phyloP scores from a whole-genome alignment of 2,888 invertebrate genomes.

The Drosophila ezoana region DNA sequence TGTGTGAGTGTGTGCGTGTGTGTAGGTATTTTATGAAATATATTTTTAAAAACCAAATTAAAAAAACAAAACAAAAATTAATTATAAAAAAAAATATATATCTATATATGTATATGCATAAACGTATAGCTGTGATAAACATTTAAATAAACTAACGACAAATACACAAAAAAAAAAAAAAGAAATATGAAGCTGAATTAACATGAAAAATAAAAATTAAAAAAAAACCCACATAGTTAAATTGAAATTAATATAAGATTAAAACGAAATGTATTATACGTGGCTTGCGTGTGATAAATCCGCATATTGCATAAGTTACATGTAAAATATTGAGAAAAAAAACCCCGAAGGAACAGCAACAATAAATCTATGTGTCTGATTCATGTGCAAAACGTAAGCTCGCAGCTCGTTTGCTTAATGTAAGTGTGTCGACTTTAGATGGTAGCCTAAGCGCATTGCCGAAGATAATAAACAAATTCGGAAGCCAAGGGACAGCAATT shows the following conservation, averaged over 20 bases:
- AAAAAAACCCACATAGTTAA: slow-evolving; percentile 44
- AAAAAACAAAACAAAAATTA: slow-evolving; percentile 10
- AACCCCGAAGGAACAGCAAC: slow-evolving; percentile 60
- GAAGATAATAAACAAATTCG: slow-evolving; percentile 71
- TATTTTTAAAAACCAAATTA: slow-evolving; percentile 30
- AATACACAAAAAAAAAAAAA: slow-evolving; percentile 60
- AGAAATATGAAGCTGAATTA: slow-evolving; percentile 63
- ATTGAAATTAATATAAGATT: slow-evolving; percentile 35
- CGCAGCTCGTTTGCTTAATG: slow-evolving; percentile 1
- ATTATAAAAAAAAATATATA: slow-evolving; percentile 44
- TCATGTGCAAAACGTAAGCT: slow-evolving; percentile 65
- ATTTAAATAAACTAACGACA: slow-evolving; percentile 68
- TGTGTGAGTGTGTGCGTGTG: slow-evolving; percentile 18
- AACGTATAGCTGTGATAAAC: slow-evolving; percentile 79
- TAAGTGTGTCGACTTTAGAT: slow-evolving; percentile 11
- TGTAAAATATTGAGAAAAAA: slow-evolving; percentile 40
- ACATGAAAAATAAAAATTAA: slow-evolving; percentile 14
- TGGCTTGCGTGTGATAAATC: slow-evolving; percentile 54
- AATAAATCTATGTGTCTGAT: slow-evolving; percentile 77
- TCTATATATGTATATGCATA: slow-evolving; percentile 59
- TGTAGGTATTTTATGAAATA: slow-evolving; percentile 35
- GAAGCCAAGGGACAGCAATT: slow-evolving; percentile 65
- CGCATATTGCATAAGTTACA: slow-evolving; percentile 45
- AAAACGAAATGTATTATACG: slow-evolving; percentile 42
- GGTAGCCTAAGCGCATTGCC: slow-evolving; percentile 56